phyloP scores from a whole-genome alignment of 2,888 invertebrate genomes.

The Sinhomidia bicolor region DNA sequence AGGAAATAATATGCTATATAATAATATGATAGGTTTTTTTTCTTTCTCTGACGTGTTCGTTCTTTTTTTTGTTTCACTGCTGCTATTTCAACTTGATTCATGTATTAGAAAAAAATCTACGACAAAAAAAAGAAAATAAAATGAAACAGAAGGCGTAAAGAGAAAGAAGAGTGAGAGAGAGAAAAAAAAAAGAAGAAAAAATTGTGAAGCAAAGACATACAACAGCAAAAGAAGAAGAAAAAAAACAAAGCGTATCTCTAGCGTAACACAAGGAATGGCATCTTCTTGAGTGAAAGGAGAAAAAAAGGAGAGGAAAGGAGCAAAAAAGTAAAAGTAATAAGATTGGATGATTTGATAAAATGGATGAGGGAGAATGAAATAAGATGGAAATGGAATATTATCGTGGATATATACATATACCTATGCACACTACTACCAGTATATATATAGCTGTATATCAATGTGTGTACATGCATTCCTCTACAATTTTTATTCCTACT shows the following conservation, averaged over 20 bases:
- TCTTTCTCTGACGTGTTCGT: background rate
- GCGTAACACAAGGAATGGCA: background rate
- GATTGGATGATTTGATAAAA: slow-evolving; percentile 71
- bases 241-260: background rate
- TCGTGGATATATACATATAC: too few relatives aligned
- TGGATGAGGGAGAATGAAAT: slow-evolving; percentile 46
- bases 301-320: background rate
- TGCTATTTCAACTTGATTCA: background rate
- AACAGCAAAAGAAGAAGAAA: background rate
- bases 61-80: background rate
- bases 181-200: background rate
- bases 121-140: background rate
- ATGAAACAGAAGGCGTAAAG: too few relatives aligned
- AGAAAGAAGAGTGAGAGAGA: background rate
- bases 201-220: background rate
- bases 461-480: background rate
- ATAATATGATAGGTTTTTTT: background rate
- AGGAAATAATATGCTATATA: background rate
- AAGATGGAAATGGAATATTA: slow-evolving; percentile 45
- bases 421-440: background rate
- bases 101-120: background rate
- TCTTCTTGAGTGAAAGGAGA: slow-evolving; percentile 6
- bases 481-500: background rate
- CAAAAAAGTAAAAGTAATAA: slow-evolving; percentile 58
- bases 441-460: background rate